These are phyloP conservation scores for Tiliacea aurago DNA, from an alignment of 2,888 invertebrate species.

Conservation along the genomic window DNA sequence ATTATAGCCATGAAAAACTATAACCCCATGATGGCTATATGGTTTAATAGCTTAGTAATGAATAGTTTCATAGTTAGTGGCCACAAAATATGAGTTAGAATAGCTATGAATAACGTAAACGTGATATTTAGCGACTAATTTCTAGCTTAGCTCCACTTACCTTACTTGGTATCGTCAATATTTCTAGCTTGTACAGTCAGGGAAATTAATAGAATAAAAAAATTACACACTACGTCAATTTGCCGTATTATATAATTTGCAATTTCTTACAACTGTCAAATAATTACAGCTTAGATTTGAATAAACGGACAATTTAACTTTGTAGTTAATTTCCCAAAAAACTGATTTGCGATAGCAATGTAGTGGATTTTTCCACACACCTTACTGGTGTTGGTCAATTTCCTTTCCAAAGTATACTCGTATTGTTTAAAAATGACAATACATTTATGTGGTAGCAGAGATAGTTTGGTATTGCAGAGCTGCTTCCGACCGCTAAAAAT, in stretches of 20 bases:
- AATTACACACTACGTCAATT: no score
- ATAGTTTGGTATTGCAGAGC: not conserved
- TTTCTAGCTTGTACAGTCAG: not conserved
- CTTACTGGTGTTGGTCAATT: no score
- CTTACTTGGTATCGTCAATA: not conserved
- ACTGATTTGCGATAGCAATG: not conserved
- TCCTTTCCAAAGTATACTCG: not conserved
- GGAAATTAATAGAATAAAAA: not conserved
- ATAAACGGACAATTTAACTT: no score
- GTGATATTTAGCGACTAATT: not conserved
- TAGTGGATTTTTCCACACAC: not conserved
- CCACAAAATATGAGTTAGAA: conserved; percentile 2
- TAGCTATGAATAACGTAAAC: not conserved
- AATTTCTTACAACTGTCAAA: no score
- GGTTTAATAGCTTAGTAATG: conserved; percentile 28
- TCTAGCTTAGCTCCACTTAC: conserved; percentile 4
- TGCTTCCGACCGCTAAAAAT: not conserved
- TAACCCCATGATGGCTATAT: conserved; percentile 6
- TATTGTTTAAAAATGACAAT: not conserved
- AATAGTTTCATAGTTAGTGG: conserved; percentile 30
- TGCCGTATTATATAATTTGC: no score
- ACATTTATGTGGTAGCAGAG: not conserved
- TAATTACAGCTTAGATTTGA: no score
- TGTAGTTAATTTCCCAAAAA: no score
- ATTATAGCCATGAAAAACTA: conserved; percentile 40